A percentile compares a stretch with the other conserved stretches of the same genome.
Conservation (phyloP, 2,113 vertebrate genomes). For the Megaceryle maxima region DNA sequence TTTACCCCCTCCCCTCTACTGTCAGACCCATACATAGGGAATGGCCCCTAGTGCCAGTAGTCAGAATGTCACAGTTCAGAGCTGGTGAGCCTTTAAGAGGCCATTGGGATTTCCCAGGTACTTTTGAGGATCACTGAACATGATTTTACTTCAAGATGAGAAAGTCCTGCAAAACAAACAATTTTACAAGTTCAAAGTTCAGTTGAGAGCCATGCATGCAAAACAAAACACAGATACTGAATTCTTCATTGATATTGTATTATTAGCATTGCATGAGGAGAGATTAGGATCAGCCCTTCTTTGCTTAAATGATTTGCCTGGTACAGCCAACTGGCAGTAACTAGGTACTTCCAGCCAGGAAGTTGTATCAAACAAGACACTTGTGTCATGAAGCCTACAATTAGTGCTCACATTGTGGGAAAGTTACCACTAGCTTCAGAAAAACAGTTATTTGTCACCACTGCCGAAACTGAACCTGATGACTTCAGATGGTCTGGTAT, state of each 20-base stretch:
- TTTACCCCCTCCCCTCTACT: neutral
- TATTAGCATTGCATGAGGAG: constrained; percentile 53
- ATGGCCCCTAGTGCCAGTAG: neutral
- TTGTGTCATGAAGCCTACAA: neutral
- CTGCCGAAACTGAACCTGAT: neutral
- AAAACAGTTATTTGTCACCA: neutral
- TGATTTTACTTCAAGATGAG: neutral
- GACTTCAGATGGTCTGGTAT: neutral
- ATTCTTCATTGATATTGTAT: constrained; percentile 52
- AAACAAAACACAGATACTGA: constrained; percentile 25
- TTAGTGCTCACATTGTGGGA: neutral
- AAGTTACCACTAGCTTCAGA: neutral
- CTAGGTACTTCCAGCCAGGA: neutral
- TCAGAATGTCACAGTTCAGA: constrained; percentile 41
- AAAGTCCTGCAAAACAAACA: neutral
- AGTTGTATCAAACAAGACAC: constrained; percentile 5
- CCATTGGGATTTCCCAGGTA: neutral
- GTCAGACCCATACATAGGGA: neutral
- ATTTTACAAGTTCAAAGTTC: constrained; percentile 12
- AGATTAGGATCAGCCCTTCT: constrained; percentile 64
- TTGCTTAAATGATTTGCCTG: constrained; percentile 58
- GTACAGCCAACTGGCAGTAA: constrained; percentile 33
- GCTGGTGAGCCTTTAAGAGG: neutral
- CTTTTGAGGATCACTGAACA: neutral
- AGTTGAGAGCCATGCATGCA: neutral